Evolutionary conservation across 2,888 invertebrate genomes (phyloP).

Genomic region (Cacoxenus indagator): DNA sequence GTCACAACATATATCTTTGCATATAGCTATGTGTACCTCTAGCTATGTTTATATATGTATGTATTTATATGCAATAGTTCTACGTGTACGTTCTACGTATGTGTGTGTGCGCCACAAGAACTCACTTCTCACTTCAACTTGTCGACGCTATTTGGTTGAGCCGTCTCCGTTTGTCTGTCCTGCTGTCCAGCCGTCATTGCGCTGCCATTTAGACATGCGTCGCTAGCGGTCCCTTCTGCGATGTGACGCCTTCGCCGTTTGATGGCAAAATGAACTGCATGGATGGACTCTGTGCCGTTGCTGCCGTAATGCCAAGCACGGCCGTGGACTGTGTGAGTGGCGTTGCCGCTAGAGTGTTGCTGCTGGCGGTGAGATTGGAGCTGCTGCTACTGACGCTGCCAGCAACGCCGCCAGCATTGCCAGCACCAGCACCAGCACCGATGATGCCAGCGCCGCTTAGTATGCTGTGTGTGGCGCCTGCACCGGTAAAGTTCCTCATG

Average conservation of each 20-base stretch:
- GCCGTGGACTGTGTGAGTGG: constrained; percentile 74
- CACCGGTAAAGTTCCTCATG: constrained; percentile 50
- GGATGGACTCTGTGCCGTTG: constrained; percentile 72
- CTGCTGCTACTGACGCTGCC: constrained; percentile 74
- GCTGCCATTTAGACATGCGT: constrained; percentile 75
- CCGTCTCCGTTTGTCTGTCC: too few species aligned
- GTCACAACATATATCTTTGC: neutral
- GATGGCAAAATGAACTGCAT: constrained; percentile 71
- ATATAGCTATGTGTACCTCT: too few species aligned
- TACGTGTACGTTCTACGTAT: neutral
- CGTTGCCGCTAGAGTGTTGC: constrained; percentile 67
- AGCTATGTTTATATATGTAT: neutral
- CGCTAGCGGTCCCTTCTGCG: constrained; percentile 73
- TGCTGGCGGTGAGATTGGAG: constrained; percentile 69
- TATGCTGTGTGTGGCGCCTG: constrained; percentile 43
- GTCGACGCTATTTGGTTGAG: too few species aligned
- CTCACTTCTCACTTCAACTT: too few species aligned
- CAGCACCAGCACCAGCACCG: constrained; percentile 71
- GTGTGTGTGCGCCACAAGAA: too few species aligned
- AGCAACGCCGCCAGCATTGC: too few species aligned
- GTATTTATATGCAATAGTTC: neutral
- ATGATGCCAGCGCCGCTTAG: constrained; percentile 76
- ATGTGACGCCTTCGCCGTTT: constrained; percentile 67
- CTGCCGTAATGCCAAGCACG: constrained; percentile 72
- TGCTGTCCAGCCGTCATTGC: constrained; percentile 71